A percentile compares a stretch with the other conserved stretches of the same genome.
These are phyloP conservation scores for Ridgeia piscesae DNA, from an alignment of 1,140 invertebrate genomes.

Conservation along the genomic window DNA sequence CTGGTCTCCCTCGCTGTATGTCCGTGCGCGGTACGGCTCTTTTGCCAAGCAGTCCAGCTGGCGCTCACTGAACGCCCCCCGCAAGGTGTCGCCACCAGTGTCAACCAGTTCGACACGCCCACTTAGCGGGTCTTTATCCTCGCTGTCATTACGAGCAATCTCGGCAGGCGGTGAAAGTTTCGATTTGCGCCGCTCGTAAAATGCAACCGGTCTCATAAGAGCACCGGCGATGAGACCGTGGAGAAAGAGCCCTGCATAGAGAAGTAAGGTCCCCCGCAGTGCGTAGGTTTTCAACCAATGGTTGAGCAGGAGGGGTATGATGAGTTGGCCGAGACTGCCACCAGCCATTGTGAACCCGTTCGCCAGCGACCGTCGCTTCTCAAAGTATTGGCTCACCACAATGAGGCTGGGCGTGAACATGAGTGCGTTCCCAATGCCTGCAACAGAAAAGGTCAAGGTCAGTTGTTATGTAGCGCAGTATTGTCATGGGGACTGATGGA, in stretches of 20 bases:
- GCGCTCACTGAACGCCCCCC: neutral
- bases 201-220: slow-evolving; percentile 16
- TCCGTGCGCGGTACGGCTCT: neutral
- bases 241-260: slow-evolving; percentile 21
- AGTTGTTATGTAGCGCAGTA: neutral
- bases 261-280: slow-evolving; percentile 16
- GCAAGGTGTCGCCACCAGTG: neutral
- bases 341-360: slow-evolving; percentile 88
- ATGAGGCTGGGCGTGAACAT: slow-evolving; percentile 86
- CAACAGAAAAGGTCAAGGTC: slow-evolving; percentile 20
- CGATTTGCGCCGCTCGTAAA: slow-evolving; percentile 13
- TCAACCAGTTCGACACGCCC: neutral
- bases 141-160: neutral
- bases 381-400: slow-evolving; percentile 86
- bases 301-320: slow-evolving; percentile 65
- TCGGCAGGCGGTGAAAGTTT: neutral
- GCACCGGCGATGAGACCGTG: slow-evolving; percentile 3
- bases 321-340: slow-evolving; percentile 79
- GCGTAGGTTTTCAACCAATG: slow-evolving; percentile 64
- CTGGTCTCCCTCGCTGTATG: slow-evolving; percentile 7
- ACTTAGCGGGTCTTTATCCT: neutral
- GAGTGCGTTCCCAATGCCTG: slow-evolving; percentile 75
- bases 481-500: neutral
- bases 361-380: slow-evolving; percentile 76
- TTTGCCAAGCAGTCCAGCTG: neutral